Conservation (phyloP, 2,888 invertebrate genomes). For the Lasioglossum leucozonium region DNA sequence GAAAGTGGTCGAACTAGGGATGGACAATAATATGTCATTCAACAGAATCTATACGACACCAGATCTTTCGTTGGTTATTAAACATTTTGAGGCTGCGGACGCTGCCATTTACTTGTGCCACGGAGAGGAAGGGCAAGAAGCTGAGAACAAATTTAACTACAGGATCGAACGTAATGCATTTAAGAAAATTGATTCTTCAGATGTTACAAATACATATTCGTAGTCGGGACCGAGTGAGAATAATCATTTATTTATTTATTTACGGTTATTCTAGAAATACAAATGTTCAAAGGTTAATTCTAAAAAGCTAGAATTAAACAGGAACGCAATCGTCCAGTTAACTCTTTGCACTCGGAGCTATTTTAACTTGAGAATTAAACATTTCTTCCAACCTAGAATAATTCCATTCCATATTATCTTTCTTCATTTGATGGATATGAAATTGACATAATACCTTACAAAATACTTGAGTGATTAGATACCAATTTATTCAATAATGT, state of each 20-base stretch:
- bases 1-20: conserved; percentile 84
- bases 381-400: too few species aligned
- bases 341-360: too few species aligned
- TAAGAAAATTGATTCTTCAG: not conserved
- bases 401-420: too few species aligned
- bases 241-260: not conserved
- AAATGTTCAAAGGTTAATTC: not conserved
- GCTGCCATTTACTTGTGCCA: conserved; percentile 86
- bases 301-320: not conserved
- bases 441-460: too few species aligned
- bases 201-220: not conserved
- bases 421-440: too few species aligned
- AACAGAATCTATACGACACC: conserved; percentile 84
- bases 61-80: conserved; percentile 85
- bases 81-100: conserved; percentile 82
- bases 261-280: too few species aligned
- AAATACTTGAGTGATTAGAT: too few species aligned
- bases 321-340: too few species aligned
- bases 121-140: conserved; percentile 82
- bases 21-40: conserved; percentile 84
- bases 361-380: too few species aligned
- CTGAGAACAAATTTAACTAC: conserved; percentile 85
- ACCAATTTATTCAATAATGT: too few species aligned
- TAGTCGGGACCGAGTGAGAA: not conserved
- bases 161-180: conserved; percentile 84